These are phyloP conservation scores for Augochlorella aurata DNA, from an alignment of 2,888 invertebrate genomes.

Conservation along the genomic window DNA sequence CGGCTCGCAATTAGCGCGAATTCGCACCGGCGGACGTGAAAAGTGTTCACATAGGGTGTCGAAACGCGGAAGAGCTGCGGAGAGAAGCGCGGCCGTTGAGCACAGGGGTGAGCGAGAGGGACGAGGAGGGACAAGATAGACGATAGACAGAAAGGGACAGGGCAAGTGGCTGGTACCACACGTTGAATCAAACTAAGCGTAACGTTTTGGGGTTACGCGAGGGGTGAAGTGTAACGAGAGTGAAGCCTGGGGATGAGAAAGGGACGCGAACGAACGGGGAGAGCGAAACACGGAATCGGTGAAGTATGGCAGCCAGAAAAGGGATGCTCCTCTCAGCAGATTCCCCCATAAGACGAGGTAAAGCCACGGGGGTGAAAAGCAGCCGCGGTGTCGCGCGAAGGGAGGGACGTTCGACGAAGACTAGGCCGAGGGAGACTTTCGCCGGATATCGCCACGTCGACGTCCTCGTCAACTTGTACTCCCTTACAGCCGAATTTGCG, in stretches of 20 bases:
- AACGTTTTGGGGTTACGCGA: conserved; percentile 62
- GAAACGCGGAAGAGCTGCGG: conserved; percentile 10
- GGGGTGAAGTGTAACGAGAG: conserved; percentile 66
- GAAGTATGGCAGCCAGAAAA: conserved; percentile 64
- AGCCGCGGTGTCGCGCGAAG: background rate
- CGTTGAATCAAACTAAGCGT: conserved; percentile 73
- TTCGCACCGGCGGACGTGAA: conserved; percentile 56
- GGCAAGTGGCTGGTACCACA: conserved; percentile 65
- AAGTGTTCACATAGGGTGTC: conserved; percentile 47
- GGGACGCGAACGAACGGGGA: conserved; percentile 38
- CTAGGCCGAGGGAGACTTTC: conserved; percentile 43
- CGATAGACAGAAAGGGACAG: conserved; percentile 18
- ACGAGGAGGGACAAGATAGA: background rate
- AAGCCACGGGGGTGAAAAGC: conserved; percentile 47
- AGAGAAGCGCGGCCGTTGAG: background rate
- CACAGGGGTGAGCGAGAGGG: background rate
- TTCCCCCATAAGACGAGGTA: conserved; percentile 55
- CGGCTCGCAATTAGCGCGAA: conserved; percentile 57
- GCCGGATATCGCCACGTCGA: conserved; percentile 57
- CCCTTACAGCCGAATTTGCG: conserved; percentile 55
- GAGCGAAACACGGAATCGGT: conserved; percentile 45
- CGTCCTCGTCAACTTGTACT: conserved; percentile 53
- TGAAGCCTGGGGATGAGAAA: conserved; percentile 56
- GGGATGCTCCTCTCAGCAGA: conserved; percentile 69
- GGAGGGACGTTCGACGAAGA: conserved; percentile 21